A percentile compares a stretch with the other conserved stretches of the same genome.
Conservation (phyloP, 2,888 invertebrate species). For the Cactoblastis cactorum region DNA sequence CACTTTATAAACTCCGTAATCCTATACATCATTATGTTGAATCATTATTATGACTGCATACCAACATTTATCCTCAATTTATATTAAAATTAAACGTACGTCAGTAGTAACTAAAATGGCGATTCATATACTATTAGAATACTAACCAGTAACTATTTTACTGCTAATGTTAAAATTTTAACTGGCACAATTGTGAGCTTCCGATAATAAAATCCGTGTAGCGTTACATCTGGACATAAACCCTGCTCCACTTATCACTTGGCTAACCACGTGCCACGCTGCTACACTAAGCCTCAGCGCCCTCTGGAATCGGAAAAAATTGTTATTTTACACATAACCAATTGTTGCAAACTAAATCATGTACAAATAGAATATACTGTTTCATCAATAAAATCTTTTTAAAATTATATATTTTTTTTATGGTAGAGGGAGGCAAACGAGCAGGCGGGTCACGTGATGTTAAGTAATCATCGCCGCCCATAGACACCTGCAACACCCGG, state of each 20-base stretch:
- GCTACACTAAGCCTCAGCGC: conserved; percentile 53
- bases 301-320: conserved; percentile 44
- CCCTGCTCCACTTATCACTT: conserved; percentile 70
- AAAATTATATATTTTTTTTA: too few species aligned
- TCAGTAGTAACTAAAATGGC: conserved; percentile 40
- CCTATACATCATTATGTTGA: conserved; percentile 43
- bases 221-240: conserved; percentile 51
- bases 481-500: too few species aligned
- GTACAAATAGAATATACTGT: too few species aligned
- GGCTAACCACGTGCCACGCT: conserved; percentile 31
- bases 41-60: conserved; percentile 54
- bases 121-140: conserved; percentile 43
- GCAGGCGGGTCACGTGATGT: too few species aligned
- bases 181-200: conserved; percentile 77
- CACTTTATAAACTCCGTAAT: conserved; percentile 28
- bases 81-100: conserved; percentile 30
- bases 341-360: too few species aligned
- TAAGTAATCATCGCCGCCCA: too few species aligned
- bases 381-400: too few species aligned
- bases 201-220: conserved; percentile 50
- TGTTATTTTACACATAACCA: not conserved
- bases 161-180: conserved; percentile 56
- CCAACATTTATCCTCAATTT: conserved; percentile 28
- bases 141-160: conserved; percentile 57
- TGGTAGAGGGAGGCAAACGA: too few species aligned